phyloP scores from a whole-genome alignment of 1,140 invertebrate genomes.

The Trichonephila clavipes region DNA sequence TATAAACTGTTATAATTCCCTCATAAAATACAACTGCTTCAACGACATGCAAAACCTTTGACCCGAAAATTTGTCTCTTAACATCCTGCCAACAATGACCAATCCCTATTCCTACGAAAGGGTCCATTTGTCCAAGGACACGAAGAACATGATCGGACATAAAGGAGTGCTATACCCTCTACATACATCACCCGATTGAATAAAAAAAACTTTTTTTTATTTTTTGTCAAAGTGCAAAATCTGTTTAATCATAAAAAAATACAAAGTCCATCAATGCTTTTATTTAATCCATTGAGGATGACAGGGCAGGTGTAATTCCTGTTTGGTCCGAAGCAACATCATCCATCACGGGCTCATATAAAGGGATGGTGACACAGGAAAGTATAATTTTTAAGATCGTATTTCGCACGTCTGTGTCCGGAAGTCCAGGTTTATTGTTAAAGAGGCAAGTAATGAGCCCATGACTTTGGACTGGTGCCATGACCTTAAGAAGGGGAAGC shows the following conservation, averaged over 20 bases:
- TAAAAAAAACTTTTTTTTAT: background rate
- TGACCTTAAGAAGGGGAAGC: constrained; percentile 6
- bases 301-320: constrained; percentile 51
- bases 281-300: constrained; percentile 28
- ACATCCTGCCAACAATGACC: background rate
- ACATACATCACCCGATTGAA: background rate
- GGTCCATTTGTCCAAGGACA: constrained; percentile 5
- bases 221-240: background rate
- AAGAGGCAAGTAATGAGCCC: constrained; percentile 34
- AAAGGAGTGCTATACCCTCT: background rate
- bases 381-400: constrained; percentile 43
- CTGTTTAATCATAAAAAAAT: background rate
- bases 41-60: background rate
- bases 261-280: constrained; percentile 25
- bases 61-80: constrained; percentile 15
- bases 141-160: background rate
- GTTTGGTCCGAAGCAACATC: background rate
- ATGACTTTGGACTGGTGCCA: constrained; percentile 9
- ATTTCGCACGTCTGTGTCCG: constrained; percentile 42
- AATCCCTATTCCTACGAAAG: background rate
- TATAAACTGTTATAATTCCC: background rate
- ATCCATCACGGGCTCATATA: constrained; percentile 24
- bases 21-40: background rate
- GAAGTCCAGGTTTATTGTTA: constrained; percentile 30
- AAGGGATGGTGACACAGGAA: constrained; percentile 29